Percentiles rank a stretch among this genome's conserved stretches.
phyloP scores from a whole-genome alignment of 1,140 invertebrate genomes.

The Aphidius ervi region DNA sequence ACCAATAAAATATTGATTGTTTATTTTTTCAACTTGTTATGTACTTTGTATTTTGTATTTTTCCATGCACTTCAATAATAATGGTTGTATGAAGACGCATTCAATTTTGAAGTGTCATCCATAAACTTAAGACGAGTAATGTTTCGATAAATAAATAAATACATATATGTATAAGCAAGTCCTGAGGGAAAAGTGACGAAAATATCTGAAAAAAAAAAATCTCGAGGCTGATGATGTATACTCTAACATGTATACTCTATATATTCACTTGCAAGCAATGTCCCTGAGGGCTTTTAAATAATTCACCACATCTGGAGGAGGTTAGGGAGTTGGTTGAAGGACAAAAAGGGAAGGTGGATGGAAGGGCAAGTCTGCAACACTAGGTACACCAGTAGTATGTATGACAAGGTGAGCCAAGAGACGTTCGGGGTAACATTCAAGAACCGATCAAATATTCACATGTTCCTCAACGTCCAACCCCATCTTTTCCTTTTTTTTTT shows the following conservation, averaged over 20 bases:
- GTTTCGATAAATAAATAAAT: too few species aligned
- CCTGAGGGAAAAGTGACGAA: conserved; percentile 20
- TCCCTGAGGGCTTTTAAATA: conserved; percentile 49
- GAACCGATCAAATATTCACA: conserved; percentile 52
- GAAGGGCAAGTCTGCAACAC: conserved; percentile 25
- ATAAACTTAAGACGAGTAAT: too few species aligned
- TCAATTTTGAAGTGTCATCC: too few species aligned
- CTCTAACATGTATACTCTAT: conserved; percentile 29
- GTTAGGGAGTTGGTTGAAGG: conserved; percentile 14
- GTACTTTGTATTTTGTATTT: too few species aligned
- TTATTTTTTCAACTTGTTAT: too few species aligned
- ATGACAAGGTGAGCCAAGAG: conserved; percentile 27
- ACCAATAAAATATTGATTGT: too few species aligned
- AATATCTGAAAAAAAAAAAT: conserved; percentile 31
- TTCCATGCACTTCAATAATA: too few species aligned
- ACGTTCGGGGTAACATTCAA: conserved; percentile 42
- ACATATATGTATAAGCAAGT: neutral
- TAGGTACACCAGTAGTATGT: neutral
- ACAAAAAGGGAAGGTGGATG: conserved; percentile 37
- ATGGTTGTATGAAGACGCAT: too few species aligned
- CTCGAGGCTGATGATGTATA: conserved; percentile 29
- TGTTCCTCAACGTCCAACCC: conserved; percentile 38
- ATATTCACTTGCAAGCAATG: conserved; percentile 32
- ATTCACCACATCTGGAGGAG: conserved; percentile 48
- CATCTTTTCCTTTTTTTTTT: too few species aligned